phyloP scores from a whole-genome alignment of 2,113 vertebrate species.

The Miniopterus natalensis region DNA sequence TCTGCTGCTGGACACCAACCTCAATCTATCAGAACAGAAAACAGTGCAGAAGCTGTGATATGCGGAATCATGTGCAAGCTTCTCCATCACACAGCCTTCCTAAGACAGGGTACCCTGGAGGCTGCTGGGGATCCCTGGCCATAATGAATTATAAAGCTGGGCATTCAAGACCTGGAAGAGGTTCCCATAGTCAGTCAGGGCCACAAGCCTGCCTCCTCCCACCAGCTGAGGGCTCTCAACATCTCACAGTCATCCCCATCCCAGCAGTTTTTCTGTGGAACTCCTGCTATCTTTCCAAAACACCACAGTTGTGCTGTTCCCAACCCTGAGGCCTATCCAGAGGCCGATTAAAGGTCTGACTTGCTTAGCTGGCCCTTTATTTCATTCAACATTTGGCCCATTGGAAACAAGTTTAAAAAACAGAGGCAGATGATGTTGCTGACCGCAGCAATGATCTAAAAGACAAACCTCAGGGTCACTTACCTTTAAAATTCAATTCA shows the following conservation, averaged over 20 bases:
- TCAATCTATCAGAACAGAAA: background rate
- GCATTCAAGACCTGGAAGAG: background rate
- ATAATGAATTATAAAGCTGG: background rate
- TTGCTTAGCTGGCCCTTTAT: background rate
- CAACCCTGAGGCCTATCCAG: background rate
- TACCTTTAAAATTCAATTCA: slow-evolving; percentile 46
- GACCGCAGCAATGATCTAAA: slow-evolving; percentile 35
- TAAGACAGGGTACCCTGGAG: background rate
- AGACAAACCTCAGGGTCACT: slow-evolving; percentile 31
- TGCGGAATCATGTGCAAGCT: background rate
- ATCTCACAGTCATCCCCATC: background rate
- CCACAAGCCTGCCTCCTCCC: background rate
- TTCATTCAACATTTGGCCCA: background rate
- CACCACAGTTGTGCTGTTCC: background rate
- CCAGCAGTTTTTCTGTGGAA: background rate
- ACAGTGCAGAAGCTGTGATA: background rate
- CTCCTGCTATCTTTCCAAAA: background rate
- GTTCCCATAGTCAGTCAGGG: background rate
- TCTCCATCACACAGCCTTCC: background rate
- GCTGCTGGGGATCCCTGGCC: background rate
- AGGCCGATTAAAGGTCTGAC: background rate
- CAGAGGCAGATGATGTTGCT: background rate
- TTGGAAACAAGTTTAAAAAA: slow-evolving; percentile 19
- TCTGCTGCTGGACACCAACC: background rate
- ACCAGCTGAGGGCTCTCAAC: background rate